phyloP scores from a whole-genome alignment of 2,113 vertebrate genomes.

The Thinocorus orbignyianus region DNA sequence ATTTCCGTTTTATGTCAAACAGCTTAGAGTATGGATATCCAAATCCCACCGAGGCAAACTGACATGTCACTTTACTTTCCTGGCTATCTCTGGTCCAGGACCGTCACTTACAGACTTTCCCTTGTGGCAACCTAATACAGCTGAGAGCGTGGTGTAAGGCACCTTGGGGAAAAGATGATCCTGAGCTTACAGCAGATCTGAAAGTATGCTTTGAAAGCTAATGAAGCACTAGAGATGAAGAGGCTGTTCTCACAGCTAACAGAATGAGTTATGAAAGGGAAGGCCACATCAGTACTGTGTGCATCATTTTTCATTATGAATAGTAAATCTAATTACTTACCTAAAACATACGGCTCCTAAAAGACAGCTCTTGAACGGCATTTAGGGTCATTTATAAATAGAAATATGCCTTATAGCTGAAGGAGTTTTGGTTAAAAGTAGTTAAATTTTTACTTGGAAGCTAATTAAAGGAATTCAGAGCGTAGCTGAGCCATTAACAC shows the following conservation, averaged over 20 bases:
- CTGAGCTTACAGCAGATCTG: neutral
- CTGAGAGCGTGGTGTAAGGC: neutral
- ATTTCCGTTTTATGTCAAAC: neutral
- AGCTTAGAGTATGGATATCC: neutral
- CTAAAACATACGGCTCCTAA: neutral
- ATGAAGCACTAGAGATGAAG: neutral
- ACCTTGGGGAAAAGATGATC: neutral
- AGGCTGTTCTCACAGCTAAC: neutral
- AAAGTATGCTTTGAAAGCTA: neutral
- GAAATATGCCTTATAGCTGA: neutral
- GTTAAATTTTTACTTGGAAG: conserved; percentile 8
- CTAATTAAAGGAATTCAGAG: conserved; percentile 21
- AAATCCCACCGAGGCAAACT: neutral
- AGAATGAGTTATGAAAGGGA: neutral
- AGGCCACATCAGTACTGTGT: neutral
- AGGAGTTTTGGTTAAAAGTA: conserved; percentile 17
- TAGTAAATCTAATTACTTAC: neutral
- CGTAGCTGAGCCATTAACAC: neutral
- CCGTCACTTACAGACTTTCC: neutral
- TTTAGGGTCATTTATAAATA: conserved; percentile 31
- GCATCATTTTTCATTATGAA: neutral
- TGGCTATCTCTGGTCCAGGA: neutral
- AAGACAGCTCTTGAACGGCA: neutral
- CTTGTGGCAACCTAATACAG: neutral
- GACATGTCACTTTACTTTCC: neutral